These are phyloP conservation scores for Meriones psammophilus DNA, from an alignment of 2,797 vertebrate genomes.

Conservation along the genomic window DNA sequence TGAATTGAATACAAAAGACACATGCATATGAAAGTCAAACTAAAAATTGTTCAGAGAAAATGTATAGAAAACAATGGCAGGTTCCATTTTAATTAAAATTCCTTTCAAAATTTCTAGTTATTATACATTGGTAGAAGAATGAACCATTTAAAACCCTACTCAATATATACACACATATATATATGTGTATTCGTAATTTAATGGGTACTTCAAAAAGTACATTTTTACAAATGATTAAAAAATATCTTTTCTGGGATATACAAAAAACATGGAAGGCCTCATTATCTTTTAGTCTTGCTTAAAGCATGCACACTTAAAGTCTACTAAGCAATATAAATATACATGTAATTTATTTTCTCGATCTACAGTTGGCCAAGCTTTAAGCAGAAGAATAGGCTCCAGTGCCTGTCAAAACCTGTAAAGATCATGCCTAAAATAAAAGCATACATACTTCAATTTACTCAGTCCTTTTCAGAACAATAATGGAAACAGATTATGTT, in stretches of 20 bases:
- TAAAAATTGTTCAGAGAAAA: conserved; percentile 33
- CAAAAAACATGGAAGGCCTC: background rate
- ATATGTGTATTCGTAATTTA: background rate
- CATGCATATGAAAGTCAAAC: background rate
- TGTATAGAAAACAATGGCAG: conserved; percentile 9
- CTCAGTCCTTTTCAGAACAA: conserved; percentile 61
- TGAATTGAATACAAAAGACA: background rate
- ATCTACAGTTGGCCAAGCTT: conserved; percentile 8
- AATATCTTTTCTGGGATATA: conserved; percentile 40
- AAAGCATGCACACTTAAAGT: conserved; percentile 16
- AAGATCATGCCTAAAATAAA: conserved; percentile 12
- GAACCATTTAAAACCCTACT: background rate
- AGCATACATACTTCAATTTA: conserved; percentile 29
- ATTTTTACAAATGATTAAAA: conserved; percentile 36
- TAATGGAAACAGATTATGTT: conserved; percentile 66
- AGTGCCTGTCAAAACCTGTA: background rate
- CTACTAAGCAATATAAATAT: background rate
- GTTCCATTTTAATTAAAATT: conserved; percentile 43
- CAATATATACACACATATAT: background rate
- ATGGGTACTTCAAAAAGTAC: conserved; percentile 57
- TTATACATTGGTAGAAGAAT: conserved; percentile 43
- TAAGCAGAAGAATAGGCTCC: background rate
- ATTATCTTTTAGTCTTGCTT: background rate
- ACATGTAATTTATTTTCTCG: background rate
- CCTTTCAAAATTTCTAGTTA: conserved; percentile 23